Evolutionary conservation across 2,113 vertebrate genomes (phyloP), one percentile per base, ranked within the genome.

Genomic region (Pangasianodon gigas): DNA sequence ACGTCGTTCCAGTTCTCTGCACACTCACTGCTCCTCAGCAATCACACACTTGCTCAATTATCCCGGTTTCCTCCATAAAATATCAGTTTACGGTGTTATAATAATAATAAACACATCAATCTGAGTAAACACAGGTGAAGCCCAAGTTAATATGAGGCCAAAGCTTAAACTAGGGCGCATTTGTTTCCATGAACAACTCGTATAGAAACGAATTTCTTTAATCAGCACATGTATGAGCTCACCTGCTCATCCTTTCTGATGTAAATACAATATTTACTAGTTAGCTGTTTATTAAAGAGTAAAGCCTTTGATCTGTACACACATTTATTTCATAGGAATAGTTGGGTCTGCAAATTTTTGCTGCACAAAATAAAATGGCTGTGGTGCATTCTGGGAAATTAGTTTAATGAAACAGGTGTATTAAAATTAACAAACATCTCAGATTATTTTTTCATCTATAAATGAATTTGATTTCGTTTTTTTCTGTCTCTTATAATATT

Each of bases 321-420:
- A 37, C 32, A 6, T 37, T 4, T 14, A 1, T 75, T 32, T 69
- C 10, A 14, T 32, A 32, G 62, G 62, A 65, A 65, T 32, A n/a
- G 16, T 14, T n/a, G 14, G 3, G 29, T 11, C 7, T 5, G 32
- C 6, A 10, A 41, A 44, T 8, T 37, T 14, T 37, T 14, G 13
- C 6, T 19, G 6, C 2, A 46, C 6, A 75, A 24, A 24, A 75
- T 9, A 75, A 44, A 18, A 75, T 24, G 19, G 10, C 4, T 67
- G 81, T 58, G 87, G 54, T 32, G 87, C 84, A 80, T 67, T 84
- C 52, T 32, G 4, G 69, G 29, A 85, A 85, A 89, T 77, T 77
- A 83, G 29, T 77, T 77, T 85, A 85, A 77, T 85, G 1, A 75
- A 85, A 62, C 7, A 75, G 48, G 16, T 69, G 29, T 54, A 82